A percentile compares a stretch with the other conserved stretches of the same genome.
Conservation (phyloP, 2,888 invertebrate species). For the Ophioninae sp. region DNA sequence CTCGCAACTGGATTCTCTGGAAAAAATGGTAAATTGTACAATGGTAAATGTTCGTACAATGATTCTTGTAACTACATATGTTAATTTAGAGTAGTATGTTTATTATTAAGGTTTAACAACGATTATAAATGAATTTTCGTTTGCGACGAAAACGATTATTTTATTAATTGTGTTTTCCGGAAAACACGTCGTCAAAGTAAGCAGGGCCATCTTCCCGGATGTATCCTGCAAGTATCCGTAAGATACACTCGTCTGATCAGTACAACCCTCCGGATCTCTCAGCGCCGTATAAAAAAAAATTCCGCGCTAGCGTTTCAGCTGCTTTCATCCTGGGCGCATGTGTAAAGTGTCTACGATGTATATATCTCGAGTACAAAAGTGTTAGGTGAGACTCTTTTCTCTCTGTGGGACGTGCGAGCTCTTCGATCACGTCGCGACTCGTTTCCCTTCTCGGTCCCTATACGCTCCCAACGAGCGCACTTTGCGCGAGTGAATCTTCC, state of each 20-base stretch:
- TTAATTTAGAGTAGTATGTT: too few species aligned
- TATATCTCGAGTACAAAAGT: slow-evolving; percentile 12
- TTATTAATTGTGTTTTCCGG: too few species aligned
- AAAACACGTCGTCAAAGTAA: too few species aligned
- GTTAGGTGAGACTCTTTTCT: slow-evolving; percentile 28
- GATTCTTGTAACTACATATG: too few species aligned
- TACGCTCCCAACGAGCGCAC: slow-evolving; percentile 17
- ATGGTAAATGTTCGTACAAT: too few species aligned
- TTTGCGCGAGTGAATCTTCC: slow-evolving; percentile 48
- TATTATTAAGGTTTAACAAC: too few species aligned
- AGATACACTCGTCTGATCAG: slow-evolving; percentile 12
- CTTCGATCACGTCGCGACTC: slow-evolving; percentile 58
- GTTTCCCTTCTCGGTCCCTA: slow-evolving; percentile 12
- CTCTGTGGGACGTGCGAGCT: slow-evolving; percentile 52
- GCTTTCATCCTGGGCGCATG: slow-evolving; percentile 37
- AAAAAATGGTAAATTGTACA: too few species aligned
- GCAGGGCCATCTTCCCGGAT: too few species aligned
- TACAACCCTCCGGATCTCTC: slow-evolving; percentile 15
- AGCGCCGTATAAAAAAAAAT: neutral
- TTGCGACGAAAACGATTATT: too few species aligned
- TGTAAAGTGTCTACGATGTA: slow-evolving; percentile 13
- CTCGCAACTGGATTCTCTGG: too few species aligned
- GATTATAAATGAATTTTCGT: too few species aligned
- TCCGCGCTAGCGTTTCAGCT: slow-evolving; percentile 21
- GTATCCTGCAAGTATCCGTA: neutral